Base-by-base conservation (phyloP, 2,888 invertebrate species). In the Lysandra bellargus region DNA sequence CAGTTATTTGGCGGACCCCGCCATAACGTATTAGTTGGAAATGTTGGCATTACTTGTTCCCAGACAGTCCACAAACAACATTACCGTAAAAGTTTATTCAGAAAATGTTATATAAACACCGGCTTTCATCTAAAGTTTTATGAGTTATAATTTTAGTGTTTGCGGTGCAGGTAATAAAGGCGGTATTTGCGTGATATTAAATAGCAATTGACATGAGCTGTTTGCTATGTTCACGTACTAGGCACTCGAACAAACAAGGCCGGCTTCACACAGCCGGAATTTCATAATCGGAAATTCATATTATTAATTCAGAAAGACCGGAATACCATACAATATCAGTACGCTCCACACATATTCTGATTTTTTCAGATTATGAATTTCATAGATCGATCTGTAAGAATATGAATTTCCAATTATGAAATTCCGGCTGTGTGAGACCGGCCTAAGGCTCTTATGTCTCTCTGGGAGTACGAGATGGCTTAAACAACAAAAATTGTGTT, bases 191-290 rank as follows among this genome's bases (percentile, higher is more conserved):
- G 23, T 49, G 30, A 30, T 33, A 69, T 30, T 4, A 9, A 69
- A 69, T 37, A 69, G 33, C 69, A 69, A 69, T 69, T 69, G 33
- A 33, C 69, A 49, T 9, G 49, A 75, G 23, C 1, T 75, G 14
- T 75, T 75, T 75, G 75, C 75, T 75, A 75, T 49, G 30, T 75
- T 49, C 9, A 75, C 49, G 14, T 53, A 17, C 49, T 49, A 75
- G 75, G 75, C 75, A 75, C 75, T 75, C 12, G 30, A 23, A 75
- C 75, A 75, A 75, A 75, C 53, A 75, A 75, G 12, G 69, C 69
- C 23, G 23, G 23, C 23, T 23, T 23, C 23, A 23, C 23, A 23
- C 23, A 23, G 23, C 23, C 23, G 23, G 23, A 23, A 23, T 23
- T 23, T 23, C 23, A 23, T 23, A 23, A 23, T 23, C 23, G 23